Evolutionary conservation across 2,797 vertebrate species (phyloP).

Genomic region (Podarcis siculus): DNA sequence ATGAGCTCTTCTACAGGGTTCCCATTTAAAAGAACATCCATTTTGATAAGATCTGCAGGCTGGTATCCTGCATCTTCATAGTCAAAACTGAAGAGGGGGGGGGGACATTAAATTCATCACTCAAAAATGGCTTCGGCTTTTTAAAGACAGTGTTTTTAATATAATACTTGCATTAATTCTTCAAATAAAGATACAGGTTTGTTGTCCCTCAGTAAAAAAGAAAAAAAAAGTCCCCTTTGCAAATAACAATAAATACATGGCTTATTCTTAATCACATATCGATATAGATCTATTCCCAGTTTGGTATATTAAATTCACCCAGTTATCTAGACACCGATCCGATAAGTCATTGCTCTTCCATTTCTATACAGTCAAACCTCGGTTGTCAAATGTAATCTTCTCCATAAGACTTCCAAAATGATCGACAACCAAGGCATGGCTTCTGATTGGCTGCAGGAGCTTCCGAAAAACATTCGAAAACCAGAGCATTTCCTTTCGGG

Average conservation of each 20-base stretch:
- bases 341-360: background rate
- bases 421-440: rapidly evolving
- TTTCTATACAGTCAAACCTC: background rate
- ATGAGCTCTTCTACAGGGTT: conserved; percentile 89
- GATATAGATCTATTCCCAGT: background rate
- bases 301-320: background rate
- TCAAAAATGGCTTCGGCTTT: background rate
- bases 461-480: too few species aligned
- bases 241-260: background rate
- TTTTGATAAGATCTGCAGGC: conserved; percentile 89
- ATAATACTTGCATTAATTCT: background rate
- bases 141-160: background rate
- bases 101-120: background rate
- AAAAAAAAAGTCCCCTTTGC: background rate
- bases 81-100: conserved; percentile 85
- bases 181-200: background rate
- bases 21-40: conserved; percentile 94
- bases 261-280: too few species aligned
- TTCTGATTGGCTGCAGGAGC: too few species aligned
- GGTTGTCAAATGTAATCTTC: too few species aligned
- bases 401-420: too few species aligned
- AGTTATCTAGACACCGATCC: background rate
- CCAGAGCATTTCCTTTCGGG: too few species aligned
- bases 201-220: background rate
- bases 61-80: conserved; percentile 95